Conservation (phyloP, 2,113 vertebrate genomes). For the Mesocricetus auratus region DNA sequence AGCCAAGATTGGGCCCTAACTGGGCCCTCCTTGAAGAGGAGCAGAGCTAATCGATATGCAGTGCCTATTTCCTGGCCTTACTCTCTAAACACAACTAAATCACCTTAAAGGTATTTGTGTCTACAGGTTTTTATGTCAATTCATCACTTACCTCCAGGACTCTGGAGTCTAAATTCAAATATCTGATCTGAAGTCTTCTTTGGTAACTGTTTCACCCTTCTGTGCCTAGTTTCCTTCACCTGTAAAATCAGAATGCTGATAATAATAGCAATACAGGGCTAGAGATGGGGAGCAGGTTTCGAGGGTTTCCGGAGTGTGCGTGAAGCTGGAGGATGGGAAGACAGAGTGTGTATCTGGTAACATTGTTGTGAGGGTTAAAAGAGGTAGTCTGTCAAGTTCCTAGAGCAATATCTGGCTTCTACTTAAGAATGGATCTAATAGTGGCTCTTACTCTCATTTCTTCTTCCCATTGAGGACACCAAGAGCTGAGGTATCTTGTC, state of each 20-base stretch:
- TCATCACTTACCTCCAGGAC: neutral
- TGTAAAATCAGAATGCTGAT: slow-evolving; percentile 14
- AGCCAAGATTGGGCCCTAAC: neutral
- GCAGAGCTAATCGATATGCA: neutral
- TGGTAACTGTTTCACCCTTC: neutral
- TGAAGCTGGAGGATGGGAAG: neutral
- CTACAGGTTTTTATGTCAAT: neutral
- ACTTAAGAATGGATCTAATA: neutral
- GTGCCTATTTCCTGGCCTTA: neutral
- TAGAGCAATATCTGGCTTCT: neutral
- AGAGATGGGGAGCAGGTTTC: too few relatives aligned
- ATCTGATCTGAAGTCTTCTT: neutral
- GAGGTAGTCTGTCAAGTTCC: neutral
- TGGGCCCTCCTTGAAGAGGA: neutral
- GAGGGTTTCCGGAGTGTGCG: too few relatives aligned
- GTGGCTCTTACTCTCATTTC: slow-evolving; percentile 10
- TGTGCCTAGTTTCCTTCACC: slow-evolving; percentile 26
- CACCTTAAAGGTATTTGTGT: neutral
- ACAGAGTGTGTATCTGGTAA: neutral
- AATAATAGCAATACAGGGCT: neutral
- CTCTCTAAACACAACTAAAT: slow-evolving; percentile 22
- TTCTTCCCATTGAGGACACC: neutral
- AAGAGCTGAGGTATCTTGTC: neutral
- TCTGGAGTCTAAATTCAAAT: slow-evolving; percentile 41
- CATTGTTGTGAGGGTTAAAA: neutral